phyloP scores from a whole-genome alignment of 2,797 vertebrate genomes.

The Melanotaenia boesemani region DNA sequence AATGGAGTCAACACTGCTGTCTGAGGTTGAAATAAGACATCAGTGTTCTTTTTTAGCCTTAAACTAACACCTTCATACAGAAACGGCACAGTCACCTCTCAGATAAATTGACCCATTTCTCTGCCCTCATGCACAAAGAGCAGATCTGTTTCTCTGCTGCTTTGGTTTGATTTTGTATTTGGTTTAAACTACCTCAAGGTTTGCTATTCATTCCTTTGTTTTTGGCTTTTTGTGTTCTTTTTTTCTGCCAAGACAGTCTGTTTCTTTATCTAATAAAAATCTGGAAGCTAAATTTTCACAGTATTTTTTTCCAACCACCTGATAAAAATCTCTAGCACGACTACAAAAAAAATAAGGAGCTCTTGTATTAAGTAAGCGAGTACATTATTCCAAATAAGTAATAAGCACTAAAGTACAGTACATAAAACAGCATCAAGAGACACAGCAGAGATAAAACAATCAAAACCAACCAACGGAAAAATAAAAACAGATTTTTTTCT shows the following conservation, averaged over 20 bases:
- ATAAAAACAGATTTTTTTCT: conserved; percentile 77
- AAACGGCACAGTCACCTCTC: conserved; percentile 55
- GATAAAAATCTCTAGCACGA: conserved; percentile 89
- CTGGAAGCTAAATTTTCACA: conserved; percentile 90
- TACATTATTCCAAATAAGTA: conserved; percentile 83
- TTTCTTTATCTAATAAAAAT: conserved; percentile 85
- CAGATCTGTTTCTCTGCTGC: conserved; percentile 54
- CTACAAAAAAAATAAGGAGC: conserved; percentile 85
- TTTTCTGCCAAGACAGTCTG: conserved; percentile 73
- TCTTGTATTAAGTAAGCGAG: conserved; percentile 82
- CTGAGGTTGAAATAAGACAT: conserved; percentile 42
- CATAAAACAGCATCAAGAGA: conserved; percentile 84
- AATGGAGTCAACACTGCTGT: conserved; percentile 5
- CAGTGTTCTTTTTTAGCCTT: conserved; percentile 25
- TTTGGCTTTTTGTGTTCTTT: conserved; percentile 76
- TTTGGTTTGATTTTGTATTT: conserved; percentile 79
- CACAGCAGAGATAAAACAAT: conserved; percentile 81
- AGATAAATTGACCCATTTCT: conserved; percentile 54
- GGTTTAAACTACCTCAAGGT: conserved; percentile 69
- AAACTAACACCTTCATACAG: conserved; percentile 32
- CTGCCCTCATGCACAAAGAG: conserved; percentile 47
- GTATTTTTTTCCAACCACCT: conserved; percentile 88
- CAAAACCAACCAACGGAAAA: conserved; percentile 78
- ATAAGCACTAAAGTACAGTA: conserved; percentile 84
- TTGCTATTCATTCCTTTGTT: conserved; percentile 71